These are phyloP conservation scores for Urosaurus nigricauda DNA, from an alignment of 2,797 vertebrate genomes.

Conservation along the genomic window DNA sequence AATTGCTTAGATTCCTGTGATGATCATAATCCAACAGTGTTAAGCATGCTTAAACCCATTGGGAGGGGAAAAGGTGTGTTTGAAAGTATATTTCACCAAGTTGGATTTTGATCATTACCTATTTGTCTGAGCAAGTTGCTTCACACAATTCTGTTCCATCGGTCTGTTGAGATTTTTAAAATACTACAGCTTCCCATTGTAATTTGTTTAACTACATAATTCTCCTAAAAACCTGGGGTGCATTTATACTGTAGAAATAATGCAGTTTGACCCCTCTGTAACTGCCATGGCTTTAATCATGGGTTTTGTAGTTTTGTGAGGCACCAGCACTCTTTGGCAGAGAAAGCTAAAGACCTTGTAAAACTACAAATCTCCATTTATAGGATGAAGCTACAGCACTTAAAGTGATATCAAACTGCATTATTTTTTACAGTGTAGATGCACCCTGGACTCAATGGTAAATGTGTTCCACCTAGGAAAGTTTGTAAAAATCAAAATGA, in stretches of 20 bases:
- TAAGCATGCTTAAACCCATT: not conserved
- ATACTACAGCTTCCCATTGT: not conserved
- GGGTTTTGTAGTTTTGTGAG: no score
- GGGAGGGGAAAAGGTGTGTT: not conserved
- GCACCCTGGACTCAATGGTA: not conserved
- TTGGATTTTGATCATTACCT: not conserved
- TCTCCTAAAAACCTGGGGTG: not conserved
- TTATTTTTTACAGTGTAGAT: no score
- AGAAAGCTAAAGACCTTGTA: no score
- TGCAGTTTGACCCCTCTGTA: no score
- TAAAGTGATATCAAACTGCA: no score
- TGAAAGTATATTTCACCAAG: not conserved
- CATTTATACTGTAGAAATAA: no score
- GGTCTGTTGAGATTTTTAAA: not conserved
- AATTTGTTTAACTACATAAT: not conserved
- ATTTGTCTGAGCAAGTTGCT: not conserved
- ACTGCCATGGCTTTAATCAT: no score
- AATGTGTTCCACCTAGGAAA: not conserved
- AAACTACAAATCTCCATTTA: no score
- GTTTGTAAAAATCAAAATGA: not conserved
- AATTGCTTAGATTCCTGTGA: not conserved
- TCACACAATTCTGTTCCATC: slow-evolving; percentile 4
- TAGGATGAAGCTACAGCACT: no score
- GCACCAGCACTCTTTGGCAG: no score
- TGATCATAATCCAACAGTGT: not conserved